phyloP scores from a whole-genome alignment of 2,797 vertebrate genomes.

The Paramormyrops hopkinsi region DNA sequence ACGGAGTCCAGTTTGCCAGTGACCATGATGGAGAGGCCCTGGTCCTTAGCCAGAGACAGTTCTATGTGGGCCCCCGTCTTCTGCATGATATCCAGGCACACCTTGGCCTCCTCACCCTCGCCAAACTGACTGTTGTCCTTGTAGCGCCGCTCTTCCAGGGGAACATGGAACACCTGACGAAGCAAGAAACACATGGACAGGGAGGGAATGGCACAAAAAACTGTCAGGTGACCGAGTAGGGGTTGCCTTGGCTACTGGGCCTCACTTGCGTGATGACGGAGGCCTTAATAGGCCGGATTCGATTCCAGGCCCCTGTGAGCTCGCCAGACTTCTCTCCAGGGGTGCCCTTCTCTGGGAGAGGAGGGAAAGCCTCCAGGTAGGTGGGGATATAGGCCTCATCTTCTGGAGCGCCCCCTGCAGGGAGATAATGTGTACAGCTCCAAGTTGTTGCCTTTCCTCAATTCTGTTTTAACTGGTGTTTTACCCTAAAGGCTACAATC shows the following conservation, averaged over 20 bases:
- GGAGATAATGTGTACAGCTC: neutral
- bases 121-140: constrained; percentile 77
- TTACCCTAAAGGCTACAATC: neutral
- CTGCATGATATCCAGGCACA: constrained; percentile 74
- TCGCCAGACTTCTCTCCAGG: constrained; percentile 62
- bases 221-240: neutral
- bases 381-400: constrained; percentile 70
- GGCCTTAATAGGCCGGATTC: constrained; percentile 67
- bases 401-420: constrained; percentile 63
- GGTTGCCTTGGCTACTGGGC: neutral
- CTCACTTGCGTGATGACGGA: constrained; percentile 73
- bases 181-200: neutral
- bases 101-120: constrained; percentile 71
- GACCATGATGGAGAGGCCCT: constrained; percentile 75
- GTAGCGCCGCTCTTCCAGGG: constrained; percentile 73
- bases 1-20: constrained; percentile 72
- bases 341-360: constrained; percentile 65
- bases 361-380: constrained; percentile 69
- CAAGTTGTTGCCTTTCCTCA: neutral
- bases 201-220: neutral
- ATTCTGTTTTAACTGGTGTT: neutral
- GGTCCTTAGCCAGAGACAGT: constrained; percentile 72
- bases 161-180: constrained; percentile 66
- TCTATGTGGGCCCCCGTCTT: constrained; percentile 73
- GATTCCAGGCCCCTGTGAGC: constrained; percentile 57